Evolutionary conservation across 2,888 invertebrate species (phyloP), one percentile per base, ranked within the genome.

Genomic region (Idaea straminata): DNA sequence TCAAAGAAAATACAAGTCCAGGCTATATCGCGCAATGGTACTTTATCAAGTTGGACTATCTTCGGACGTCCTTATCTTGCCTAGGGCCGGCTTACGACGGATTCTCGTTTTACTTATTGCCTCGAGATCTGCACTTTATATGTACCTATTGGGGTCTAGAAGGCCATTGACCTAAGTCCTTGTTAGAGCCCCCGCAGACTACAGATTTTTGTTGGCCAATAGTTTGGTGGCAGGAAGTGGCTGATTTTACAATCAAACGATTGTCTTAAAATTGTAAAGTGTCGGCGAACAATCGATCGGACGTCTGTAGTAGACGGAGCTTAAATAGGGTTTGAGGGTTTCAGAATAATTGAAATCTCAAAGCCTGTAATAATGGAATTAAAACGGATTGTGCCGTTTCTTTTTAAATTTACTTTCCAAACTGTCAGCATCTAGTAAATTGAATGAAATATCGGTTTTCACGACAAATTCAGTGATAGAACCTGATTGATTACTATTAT

Each of bases 101-200:
- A 76, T 77, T 77, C 77, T 74, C 69, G 65, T 76, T 75, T 75
- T 76, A 77, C 72, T 74, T 79, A 82, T 80, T 79, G 73, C 77
- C 70, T 66, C 69, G 66, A 76, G 72, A 75, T 69, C 74, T 77
- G 72, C 71, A 74, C 77, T 79, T 77, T 47, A 47, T 47, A 47
- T 5, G 47, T 47, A 47, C 13, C 47, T 47, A 10, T 36, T 47
- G 13, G 47, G 47, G 47, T 47, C 47, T 47, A 7, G 47, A 47
- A 47, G 47, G 47, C 47, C 10, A 47, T 47, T 47, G 47, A 47
- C 47, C 47, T 47, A 47, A 47, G 47, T 13, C 47, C 47, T 47
- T 47, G 7, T 10, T 13, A 7, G 47, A 47, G 47, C 47, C 10
- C 47, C 47, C 0, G 13, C 13, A 47, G 47, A 47, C 47, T 47